Conservation (phyloP, 1,140 invertebrate species). For the Drosophila pachea region DNA sequence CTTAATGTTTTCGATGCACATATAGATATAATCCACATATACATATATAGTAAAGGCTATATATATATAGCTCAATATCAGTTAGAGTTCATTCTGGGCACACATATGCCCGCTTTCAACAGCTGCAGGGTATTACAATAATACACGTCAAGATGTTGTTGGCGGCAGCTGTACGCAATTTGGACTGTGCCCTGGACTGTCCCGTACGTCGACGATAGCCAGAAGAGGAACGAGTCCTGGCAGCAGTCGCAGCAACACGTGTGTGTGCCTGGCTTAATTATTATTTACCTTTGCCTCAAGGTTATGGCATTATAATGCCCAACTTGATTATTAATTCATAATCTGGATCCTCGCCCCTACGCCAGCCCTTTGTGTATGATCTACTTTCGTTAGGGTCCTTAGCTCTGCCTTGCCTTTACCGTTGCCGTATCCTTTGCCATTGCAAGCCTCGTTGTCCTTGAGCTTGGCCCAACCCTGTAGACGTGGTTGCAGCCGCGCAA, state of each 20-base stretch:
- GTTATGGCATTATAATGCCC: conserved; percentile 62
- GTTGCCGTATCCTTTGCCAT: conserved; percentile 16
- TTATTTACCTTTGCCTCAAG: conserved; percentile 71
- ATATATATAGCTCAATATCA: no score
- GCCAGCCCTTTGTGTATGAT: conserved; percentile 27
- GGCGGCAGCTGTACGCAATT: conserved; percentile 41
- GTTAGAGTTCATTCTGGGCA: no score
- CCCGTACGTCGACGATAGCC: not conserved
- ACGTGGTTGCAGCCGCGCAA: conserved; percentile 54
- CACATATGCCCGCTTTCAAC: not conserved
- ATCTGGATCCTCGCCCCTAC: conserved; percentile 39
- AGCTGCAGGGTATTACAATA: not conserved
- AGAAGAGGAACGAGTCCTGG: conserved; percentile 7
- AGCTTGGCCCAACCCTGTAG: conserved; percentile 48
- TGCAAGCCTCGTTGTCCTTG: conserved; percentile 56
- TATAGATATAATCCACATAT: not conserved
- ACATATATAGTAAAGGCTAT: no score
- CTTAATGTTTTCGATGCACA: no score
- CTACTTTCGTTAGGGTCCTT: conserved; percentile 45
- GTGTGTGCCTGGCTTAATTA: conserved; percentile 50
- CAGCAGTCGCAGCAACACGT: conserved; percentile 70
- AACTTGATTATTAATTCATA: conserved; percentile 75
- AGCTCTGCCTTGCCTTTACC: conserved; percentile 47
- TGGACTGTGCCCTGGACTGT: conserved; percentile 5
- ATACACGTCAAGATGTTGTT: conserved; percentile 12